phyloP scores from a whole-genome alignment of 2,797 vertebrate species.

The Ibycter americanus region DNA sequence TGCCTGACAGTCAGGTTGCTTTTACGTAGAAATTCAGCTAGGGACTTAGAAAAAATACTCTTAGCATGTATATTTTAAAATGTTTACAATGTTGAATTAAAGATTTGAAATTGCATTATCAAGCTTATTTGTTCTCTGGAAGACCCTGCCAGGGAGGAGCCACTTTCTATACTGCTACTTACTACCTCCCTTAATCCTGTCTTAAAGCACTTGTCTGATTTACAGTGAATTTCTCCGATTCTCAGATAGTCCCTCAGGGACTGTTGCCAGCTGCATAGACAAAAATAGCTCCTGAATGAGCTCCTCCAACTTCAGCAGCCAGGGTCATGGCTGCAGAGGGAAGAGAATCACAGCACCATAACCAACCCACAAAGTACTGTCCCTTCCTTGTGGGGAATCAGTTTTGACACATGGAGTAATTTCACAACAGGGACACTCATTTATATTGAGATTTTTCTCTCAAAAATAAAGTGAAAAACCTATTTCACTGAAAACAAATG shows the following conservation, averaged over 20 bases:
- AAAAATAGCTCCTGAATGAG: conserved; percentile 35
- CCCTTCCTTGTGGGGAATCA: neutral
- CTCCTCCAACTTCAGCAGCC: neutral
- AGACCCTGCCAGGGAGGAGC: neutral
- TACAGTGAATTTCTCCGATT: neutral
- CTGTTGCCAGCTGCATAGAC: neutral
- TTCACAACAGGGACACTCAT: neutral
- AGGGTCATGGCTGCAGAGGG: neutral
- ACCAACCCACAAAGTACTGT: neutral
- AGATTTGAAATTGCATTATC: neutral
- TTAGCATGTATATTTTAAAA: neutral
- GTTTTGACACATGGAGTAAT: neutral
- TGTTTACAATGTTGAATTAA: neutral
- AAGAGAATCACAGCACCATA: neutral
- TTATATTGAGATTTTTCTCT: neutral
- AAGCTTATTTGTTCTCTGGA: neutral
- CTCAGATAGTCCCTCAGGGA: neutral
- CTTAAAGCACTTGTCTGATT: neutral
- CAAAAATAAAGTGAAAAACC: neutral
- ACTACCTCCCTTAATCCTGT: neutral
- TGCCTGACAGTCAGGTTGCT: neutral
- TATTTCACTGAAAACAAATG: neutral
- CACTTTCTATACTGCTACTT: neutral
- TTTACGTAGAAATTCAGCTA: neutral
- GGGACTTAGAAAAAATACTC: neutral